phyloP scores from a whole-genome alignment of 2,888 invertebrate genomes.

The Athalia rosae region DNA sequence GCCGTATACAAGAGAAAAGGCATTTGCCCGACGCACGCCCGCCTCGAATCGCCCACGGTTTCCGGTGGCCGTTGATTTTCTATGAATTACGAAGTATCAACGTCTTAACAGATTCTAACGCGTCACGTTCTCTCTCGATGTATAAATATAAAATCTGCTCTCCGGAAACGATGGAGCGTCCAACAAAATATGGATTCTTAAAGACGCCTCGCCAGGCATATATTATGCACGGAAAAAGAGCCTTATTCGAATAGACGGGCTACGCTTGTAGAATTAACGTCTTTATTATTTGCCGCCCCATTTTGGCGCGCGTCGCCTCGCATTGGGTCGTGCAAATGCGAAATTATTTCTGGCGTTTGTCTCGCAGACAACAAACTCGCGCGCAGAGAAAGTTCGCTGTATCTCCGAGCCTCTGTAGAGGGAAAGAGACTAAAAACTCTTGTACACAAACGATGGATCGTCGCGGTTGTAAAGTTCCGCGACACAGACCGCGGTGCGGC shows the following conservation, averaged over 20 bases:
- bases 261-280: no score
- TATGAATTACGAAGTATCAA: constrained; percentile 38
- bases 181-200: not conserved
- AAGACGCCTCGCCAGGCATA: not conserved
- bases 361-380: constrained; percentile 9
- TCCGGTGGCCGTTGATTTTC: constrained; percentile 41
- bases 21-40: not conserved
- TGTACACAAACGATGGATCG: no score
- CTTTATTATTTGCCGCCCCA: no score
- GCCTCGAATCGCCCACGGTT: constrained; percentile 31
- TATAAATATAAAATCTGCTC: constrained; percentile 33
- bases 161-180: constrained; percentile 7
- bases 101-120: constrained; percentile 23
- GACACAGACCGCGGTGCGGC: no score
- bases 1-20: not conserved
- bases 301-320: no score
- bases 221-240: no score
- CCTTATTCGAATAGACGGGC: no score
- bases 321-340: not conserved
- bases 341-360: constrained; percentile 28
- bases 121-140: constrained; percentile 30
- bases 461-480: no score
- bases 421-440: no score
- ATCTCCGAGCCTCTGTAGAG: not conserved
- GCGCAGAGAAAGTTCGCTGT: not conserved